Percentiles rank a stretch among this genome's conserved stretches.
These are phyloP conservation scores for Cistogaster globosa DNA, from an alignment of 2,888 invertebrate genomes.

Conservation along the genomic window DNA sequence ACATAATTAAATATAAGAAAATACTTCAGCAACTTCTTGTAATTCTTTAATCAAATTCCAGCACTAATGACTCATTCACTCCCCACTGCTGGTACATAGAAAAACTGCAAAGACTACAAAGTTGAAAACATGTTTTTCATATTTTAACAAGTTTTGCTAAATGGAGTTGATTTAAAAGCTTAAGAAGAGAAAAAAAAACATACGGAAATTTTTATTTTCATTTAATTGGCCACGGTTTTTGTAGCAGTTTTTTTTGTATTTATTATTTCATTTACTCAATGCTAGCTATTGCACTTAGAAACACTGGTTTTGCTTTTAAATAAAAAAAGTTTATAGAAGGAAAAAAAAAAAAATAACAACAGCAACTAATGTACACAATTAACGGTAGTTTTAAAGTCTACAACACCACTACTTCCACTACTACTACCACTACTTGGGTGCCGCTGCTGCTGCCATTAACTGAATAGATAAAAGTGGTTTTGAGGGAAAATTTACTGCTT, in stretches of 20 bases:
- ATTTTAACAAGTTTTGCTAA: slow-evolving; percentile 53
- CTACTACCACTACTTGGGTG: neutral
- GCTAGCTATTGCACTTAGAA: slow-evolving; percentile 3
- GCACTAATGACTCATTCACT: slow-evolving; percentile 49
- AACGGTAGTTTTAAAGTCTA: slow-evolving; percentile 64
- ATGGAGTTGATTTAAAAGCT: slow-evolving; percentile 55
- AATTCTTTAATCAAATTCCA: slow-evolving; percentile 53
- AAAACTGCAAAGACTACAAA: neutral
- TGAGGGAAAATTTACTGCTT: slow-evolving; percentile 18
- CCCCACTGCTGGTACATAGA: neutral
- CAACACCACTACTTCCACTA: neutral
- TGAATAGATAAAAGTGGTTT: slow-evolving; percentile 22
- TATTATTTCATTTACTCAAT: neutral
- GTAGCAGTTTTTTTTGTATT: neutral
- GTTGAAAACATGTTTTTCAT: slow-evolving; percentile 39
- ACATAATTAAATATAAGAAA: slow-evolving; percentile 15
- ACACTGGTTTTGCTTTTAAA: slow-evolving; percentile 14
- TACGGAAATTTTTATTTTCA: slow-evolving; percentile 53
- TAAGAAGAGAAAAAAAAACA: slow-evolving; percentile 8
- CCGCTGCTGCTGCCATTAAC: slow-evolving; percentile 23
- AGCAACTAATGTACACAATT: slow-evolving; percentile 57
- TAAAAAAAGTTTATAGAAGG: slow-evolving; percentile 12
- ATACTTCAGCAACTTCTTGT: slow-evolving; percentile 21
- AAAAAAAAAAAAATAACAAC: slow-evolving; percentile 14
- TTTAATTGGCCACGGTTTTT: slow-evolving; percentile 60